Base-by-base conservation (phyloP, 2,113 vertebrate species). In the Sylvietta virens region DNA sequence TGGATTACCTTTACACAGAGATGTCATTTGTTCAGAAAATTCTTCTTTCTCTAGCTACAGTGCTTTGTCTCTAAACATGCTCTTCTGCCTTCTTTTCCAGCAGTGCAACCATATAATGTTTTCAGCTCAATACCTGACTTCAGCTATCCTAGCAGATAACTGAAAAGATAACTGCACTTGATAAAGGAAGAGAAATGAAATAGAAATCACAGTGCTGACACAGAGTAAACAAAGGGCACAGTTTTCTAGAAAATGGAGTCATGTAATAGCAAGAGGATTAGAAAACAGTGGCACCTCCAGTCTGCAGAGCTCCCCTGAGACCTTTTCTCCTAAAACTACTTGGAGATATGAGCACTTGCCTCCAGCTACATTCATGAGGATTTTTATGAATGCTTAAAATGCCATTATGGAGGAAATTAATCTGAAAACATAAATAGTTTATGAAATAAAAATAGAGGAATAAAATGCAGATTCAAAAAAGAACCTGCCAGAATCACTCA, bases 1-100 rank as follows among this genome's bases (percentile, higher is more conserved):
- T 57, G 79, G 66, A 23, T 39, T 53, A 51, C 87, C 40, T 97
- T 86, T 83, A 88, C 44, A 48, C 9, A 76, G 39, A 50, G 33
- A 44, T 95, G 45, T 77, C 44, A 57, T 93, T 93, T 89, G 48
- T 92, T 95, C 82, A 91, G 39, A 94, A 66, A 47, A 6, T 66
- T 80, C 57, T 56, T 77, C 37, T 42, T 92, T 70, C 53, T 91
- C 2, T 61, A 72, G 33, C 53, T 73, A 37, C 26, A 66, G 44
- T 56, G 35, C 84, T 96, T 88, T 67, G 48, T 73, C 40, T 28
- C 24, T 80, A 45, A 31, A 31, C 10, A 2, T 28, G 50, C 37
- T 76, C 20, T 74, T 3, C 3, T 95, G 31, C 66, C 35, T 71
- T 54, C 71, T 92, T 91, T 74, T 89, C 77, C 73, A 85, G 10